Evolutionary conservation across 2,888 invertebrate species (phyloP), one percentile per base, ranked within the genome.

Genomic region (Apotomis turbidana): DNA sequence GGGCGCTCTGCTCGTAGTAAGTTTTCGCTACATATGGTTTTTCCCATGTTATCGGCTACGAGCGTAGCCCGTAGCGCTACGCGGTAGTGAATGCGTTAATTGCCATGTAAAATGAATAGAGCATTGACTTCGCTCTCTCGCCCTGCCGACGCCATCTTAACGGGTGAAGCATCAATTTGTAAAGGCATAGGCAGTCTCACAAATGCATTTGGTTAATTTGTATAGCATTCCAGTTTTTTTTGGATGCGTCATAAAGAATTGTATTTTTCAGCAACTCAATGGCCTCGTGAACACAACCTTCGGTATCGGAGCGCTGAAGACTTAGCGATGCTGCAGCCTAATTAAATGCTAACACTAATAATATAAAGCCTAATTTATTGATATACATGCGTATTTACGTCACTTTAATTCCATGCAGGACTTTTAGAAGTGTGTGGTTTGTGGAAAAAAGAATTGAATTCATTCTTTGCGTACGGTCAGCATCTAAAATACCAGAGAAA

Each of bases 221-320:
- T 49, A 10, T 10, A 9, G 49, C 10, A 49, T 9, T 41, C 44
- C 8, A 49, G 9, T 12, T 2, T 9, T 51, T 63, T 44, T 59
- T 27, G 51, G 46, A 64, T 9, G 27, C 41, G 57, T 63, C 13
- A 44, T n/a, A 12, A 49, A 10, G 41, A 57, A 9, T 4, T 49
- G 27, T 54, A 57, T 73, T 54, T 79, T 83, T 27, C 87, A 94
- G 94, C 94, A 70, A 94, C 94, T 36, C 93, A 93, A 80, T 94
- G 94, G 94, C 93, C 94, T n/a, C 85, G 90, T 76, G 94, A 93
- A 66, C 93, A 93, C 83, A 92, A 81, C 80, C 85, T 91, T 84
- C 83, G 93, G 46, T 94, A 93, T 83, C 84, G 93, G 79, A 93
- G 91, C 83, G 87, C 90, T 66, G 93, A 93, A 72, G 93, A 93